These are phyloP conservation scores for Capreolus pygargus DNA, from an alignment of 2,113 vertebrate genomes.

Conservation along the genomic window DNA sequence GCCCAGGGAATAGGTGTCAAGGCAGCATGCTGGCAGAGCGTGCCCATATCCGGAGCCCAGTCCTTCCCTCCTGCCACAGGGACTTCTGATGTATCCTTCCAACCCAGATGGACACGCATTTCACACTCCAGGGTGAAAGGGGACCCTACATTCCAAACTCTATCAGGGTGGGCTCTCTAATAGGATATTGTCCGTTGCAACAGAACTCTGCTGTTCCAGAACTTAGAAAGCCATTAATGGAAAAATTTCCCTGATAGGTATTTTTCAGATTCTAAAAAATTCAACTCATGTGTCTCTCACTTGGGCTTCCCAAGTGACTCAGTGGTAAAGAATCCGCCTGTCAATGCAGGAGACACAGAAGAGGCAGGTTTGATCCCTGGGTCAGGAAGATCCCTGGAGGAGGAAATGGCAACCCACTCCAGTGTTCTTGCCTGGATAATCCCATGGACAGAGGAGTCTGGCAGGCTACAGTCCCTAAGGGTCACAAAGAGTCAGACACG, in stretches of 20 bases:
- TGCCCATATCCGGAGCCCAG: neutral
- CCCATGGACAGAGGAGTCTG: neutral
- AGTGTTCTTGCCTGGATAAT: neutral
- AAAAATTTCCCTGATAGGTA: neutral
- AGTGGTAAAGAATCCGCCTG: neutral
- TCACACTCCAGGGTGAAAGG: neutral
- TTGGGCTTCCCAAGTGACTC: neutral
- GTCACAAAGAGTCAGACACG: neutral
- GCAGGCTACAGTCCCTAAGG: neutral
- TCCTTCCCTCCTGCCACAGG: neutral
- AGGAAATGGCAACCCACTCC: neutral
- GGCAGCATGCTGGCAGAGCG: neutral
- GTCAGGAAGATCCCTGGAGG: neutral
- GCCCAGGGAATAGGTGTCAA: neutral
- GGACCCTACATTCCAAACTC: neutral
- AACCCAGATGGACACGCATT: neutral
- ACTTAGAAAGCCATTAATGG: neutral
- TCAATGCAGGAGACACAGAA: neutral
- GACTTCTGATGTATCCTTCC: neutral
- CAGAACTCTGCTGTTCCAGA: neutral
- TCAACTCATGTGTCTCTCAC: neutral
- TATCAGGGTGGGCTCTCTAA: neutral
- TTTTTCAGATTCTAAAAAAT: slow-evolving; percentile 17
- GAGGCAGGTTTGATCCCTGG: neutral
- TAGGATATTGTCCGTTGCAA: neutral